phyloP scores from a whole-genome alignment of 53 echinoderm and acorn worm species.

The Astropecten irregularis region DNA sequence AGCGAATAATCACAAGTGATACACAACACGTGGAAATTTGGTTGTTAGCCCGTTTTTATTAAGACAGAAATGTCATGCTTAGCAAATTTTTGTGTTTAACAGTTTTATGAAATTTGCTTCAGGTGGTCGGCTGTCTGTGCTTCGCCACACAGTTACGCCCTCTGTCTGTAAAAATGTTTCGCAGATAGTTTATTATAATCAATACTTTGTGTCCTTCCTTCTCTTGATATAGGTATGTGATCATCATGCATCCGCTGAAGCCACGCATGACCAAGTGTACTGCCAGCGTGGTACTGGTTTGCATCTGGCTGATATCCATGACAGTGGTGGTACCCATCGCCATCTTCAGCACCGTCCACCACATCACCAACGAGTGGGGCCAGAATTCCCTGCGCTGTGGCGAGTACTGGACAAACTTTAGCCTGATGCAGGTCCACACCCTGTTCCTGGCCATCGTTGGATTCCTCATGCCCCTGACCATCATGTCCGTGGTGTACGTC shows the following conservation, averaged over 20 bases:
- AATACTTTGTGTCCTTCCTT: too few species aligned
- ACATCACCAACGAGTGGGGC: conserved; percentile 32
- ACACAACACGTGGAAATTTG: too few species aligned
- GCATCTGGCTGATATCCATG: conserved; percentile 82
- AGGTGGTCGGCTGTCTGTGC: too few species aligned
- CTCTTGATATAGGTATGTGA: conserved; percentile 73
- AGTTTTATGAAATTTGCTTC: too few species aligned
- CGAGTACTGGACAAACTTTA: conserved; percentile 56
- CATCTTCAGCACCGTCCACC: conserved; percentile 55
- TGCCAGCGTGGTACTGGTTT: conserved; percentile 71
- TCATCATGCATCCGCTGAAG: conserved; percentile 92
- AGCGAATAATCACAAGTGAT: too few species aligned
- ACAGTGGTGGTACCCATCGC: conserved; percentile 79
- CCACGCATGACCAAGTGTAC: conserved; percentile 90
- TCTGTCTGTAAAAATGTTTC: too few species aligned
- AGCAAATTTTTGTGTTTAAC: too few species aligned
- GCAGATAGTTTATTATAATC: too few species aligned
- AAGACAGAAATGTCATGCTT: too few species aligned
- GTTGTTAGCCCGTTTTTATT: too few species aligned
- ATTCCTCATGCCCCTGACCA: conserved; percentile 78
- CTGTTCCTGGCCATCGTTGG: conserved; percentile 73
- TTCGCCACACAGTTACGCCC: too few species aligned
- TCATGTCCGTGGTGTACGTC: conserved; percentile 80
- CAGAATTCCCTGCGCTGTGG: conserved; percentile 12
- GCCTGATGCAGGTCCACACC: conserved; percentile 73